phyloP scores from a whole-genome alignment of 2,113 vertebrate genomes.

The Nannobrachium achirus region DNA sequence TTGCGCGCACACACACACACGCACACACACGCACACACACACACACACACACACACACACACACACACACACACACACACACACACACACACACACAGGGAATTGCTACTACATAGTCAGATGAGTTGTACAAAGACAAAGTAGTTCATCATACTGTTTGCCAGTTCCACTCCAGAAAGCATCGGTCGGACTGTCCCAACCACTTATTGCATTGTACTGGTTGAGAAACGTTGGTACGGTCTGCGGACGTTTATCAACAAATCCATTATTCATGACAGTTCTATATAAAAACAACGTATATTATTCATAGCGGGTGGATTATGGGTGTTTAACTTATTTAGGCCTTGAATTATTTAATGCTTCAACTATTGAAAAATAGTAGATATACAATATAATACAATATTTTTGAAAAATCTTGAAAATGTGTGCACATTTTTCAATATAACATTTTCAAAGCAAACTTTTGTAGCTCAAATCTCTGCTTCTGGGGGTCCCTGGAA shows the following conservation, averaged over 20 bases:
- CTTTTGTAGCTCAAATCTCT: too few relatives aligned
- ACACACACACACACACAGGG: neutral
- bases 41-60: neutral
- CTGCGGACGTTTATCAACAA: conserved; percentile 54
- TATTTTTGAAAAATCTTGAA: too few relatives aligned
- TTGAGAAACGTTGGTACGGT: conserved; percentile 17
- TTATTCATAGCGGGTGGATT: conserved; percentile 64
- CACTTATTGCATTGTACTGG: conserved; percentile 1
- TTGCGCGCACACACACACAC: neutral
- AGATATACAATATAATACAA: too few relatives aligned
- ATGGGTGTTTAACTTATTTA: neutral
- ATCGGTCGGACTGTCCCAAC: conserved; percentile 1
- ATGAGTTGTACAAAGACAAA: conserved; percentile 22
- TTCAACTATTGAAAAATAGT: too few relatives aligned
- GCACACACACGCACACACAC: neutral
- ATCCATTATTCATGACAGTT: conserved; percentile 20
- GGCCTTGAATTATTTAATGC: too few relatives aligned
- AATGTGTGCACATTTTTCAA: too few relatives aligned
- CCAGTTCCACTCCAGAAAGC: conserved; percentile 1
- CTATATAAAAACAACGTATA: conserved; percentile 48
- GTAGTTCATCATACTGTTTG: conserved; percentile 3
- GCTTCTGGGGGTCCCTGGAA: too few relatives aligned
- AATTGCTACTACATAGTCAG: conserved; percentile 27
- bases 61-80: neutral
- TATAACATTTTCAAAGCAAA: too few relatives aligned